Evolutionary conservation across 2,797 vertebrate species (phyloP).

Genomic region (Notolepis coatsorum): DNA sequence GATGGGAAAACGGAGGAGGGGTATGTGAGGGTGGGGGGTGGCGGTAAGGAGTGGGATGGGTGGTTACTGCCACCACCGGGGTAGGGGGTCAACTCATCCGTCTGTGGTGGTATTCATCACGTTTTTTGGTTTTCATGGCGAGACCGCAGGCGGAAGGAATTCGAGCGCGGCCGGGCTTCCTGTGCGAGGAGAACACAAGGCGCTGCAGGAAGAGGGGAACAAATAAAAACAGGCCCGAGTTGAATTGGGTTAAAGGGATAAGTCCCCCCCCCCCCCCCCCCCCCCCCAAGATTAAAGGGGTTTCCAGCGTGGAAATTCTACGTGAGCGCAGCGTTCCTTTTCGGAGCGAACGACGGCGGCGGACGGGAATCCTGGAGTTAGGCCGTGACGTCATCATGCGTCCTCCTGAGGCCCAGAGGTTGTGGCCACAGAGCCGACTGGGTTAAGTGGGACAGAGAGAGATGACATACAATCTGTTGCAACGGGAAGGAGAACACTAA

Average conservation of each 20-base stretch:
- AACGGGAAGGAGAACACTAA: too few relatives aligned
- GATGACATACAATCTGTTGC: too few relatives aligned
- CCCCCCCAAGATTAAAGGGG: too few relatives aligned
- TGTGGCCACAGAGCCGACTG: too few relatives aligned
- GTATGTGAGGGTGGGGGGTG: slow-evolving; percentile 15
- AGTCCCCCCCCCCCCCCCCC: too few relatives aligned
- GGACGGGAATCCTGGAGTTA: too few relatives aligned
- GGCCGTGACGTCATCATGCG: too few relatives aligned
- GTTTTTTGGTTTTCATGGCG: slow-evolving; percentile 65
- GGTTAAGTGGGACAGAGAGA: too few relatives aligned
- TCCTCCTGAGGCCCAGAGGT: too few relatives aligned
- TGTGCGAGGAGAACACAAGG: slow-evolving; percentile 51
- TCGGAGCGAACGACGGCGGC: too few relatives aligned
- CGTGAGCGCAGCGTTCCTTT: slow-evolving; percentile 9
- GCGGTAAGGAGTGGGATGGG: slow-evolving; percentile 19
- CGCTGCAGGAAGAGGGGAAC: not conserved
- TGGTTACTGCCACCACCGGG: slow-evolving; percentile 55
- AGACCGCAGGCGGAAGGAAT: slow-evolving; percentile 65
- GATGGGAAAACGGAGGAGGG: slow-evolving; percentile 34
- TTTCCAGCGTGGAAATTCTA: not conserved
- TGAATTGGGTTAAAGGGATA: slow-evolving; percentile 5
- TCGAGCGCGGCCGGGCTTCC: slow-evolving; percentile 61
- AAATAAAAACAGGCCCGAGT: not conserved
- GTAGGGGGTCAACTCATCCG: slow-evolving; percentile 59
- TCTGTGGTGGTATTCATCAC: slow-evolving; percentile 61